Evolutionary conservation across 1,140 invertebrate species (phyloP).

Genomic region (Andrena cerasifolii): DNA sequence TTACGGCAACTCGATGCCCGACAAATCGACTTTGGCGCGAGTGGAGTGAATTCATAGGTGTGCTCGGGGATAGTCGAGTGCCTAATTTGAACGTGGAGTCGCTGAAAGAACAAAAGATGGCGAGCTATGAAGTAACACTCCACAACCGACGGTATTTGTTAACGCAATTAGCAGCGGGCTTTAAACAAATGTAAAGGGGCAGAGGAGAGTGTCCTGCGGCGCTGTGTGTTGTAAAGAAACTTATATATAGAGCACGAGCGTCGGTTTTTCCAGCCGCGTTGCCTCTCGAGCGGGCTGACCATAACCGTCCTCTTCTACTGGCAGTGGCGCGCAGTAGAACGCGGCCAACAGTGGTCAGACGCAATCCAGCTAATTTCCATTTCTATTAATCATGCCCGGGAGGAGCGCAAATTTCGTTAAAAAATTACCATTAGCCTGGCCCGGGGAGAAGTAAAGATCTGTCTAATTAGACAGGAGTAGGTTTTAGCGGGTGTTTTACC

Average conservation of each 20-base stretch:
- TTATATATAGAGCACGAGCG: not conserved
- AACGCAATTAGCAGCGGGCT: too few species aligned
- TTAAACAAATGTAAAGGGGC: not conserved
- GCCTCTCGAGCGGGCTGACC: conserved; percentile 19
- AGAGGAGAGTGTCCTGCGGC: not conserved
- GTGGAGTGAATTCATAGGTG: too few species aligned
- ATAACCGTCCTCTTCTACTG: not conserved
- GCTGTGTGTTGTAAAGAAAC: not conserved
- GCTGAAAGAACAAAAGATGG: too few species aligned
- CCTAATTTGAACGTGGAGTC: too few species aligned
- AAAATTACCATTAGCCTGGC: not conserved
- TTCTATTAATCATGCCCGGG: conserved; percentile 21
- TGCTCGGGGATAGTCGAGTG: too few species aligned
- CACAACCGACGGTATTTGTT: too few species aligned
- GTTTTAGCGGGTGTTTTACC: not conserved
- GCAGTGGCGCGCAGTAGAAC: not conserved
- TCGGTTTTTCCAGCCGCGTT: not conserved
- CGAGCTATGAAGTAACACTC: too few species aligned
- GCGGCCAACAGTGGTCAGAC: not conserved
- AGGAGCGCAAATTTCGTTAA: conserved; percentile 12
- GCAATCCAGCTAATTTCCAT: conserved; percentile 36
- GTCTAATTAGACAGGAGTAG: conserved; percentile 8
- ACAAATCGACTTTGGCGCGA: conserved; percentile 25
- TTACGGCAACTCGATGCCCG: conserved; percentile 61
- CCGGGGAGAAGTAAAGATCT: not conserved